These are phyloP conservation scores for Ichneumoninae sp. DNA, from an alignment of 2,888 invertebrate genomes.

Conservation along the genomic window DNA sequence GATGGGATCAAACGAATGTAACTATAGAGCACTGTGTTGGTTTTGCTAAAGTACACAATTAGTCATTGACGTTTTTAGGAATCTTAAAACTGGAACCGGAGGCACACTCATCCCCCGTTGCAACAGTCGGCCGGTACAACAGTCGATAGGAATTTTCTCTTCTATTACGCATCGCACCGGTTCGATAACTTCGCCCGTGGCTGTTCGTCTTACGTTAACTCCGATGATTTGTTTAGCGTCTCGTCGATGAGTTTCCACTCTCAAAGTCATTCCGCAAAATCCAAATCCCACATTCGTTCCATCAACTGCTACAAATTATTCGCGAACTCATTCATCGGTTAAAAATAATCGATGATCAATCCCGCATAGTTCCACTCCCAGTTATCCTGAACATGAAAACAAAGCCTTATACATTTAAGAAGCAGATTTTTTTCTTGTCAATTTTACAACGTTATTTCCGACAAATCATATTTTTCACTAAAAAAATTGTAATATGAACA, in stretches of 20 bases:
- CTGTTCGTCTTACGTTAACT: background rate
- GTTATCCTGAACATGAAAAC: too few relatives aligned
- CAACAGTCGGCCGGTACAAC: conserved; percentile 37
- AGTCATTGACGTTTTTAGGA: conserved; percentile 54
- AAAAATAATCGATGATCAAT: conserved; percentile 37
- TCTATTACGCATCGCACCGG: conserved; percentile 29
- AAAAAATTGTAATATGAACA: too few relatives aligned
- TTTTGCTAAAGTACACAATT: conserved; percentile 49
- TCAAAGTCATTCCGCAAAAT: conserved; percentile 13
- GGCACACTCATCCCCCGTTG: conserved; percentile 32
- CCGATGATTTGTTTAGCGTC: conserved; percentile 37
- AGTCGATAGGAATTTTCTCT: conserved; percentile 42
- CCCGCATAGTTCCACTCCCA: background rate
- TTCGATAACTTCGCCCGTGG: conserved; percentile 24
- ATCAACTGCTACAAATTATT: conserved; percentile 1
- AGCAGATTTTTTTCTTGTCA: background rate
- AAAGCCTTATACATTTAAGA: too few relatives aligned
- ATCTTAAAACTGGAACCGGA: conserved; percentile 25
- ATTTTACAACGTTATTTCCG: too few relatives aligned
- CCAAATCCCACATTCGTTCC: background rate
- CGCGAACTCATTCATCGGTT: conserved; percentile 34
- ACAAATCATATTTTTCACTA: too few relatives aligned
- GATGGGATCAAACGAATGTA: background rate
- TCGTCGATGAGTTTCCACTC: conserved; percentile 16
- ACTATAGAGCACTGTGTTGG: background rate